Percentiles rank a stretch among this genome's conserved stretches.
Conservation (phyloP, 2,113 vertebrate species). For the Microtus richardsoni region DNA sequence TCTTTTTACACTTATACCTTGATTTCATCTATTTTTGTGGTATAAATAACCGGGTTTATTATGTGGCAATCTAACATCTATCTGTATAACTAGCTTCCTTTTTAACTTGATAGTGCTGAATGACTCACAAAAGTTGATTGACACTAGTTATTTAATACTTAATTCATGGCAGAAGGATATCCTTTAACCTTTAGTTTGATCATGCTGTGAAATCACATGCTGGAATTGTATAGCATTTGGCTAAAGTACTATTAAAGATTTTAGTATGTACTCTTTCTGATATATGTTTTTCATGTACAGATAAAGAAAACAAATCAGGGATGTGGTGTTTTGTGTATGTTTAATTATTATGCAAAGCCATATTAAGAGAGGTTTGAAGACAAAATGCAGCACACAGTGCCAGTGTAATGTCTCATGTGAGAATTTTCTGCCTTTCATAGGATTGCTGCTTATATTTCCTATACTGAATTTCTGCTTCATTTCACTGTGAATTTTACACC, state of each 20-base stretch:
- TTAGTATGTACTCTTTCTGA: background rate
- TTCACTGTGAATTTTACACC: background rate
- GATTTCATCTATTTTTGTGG: background rate
- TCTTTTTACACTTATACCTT: background rate
- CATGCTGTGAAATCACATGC: background rate
- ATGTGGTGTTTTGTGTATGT: background rate
- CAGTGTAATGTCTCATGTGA: background rate
- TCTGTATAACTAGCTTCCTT: background rate
- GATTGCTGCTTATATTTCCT: background rate
- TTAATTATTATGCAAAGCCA: background rate
- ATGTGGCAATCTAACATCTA: background rate
- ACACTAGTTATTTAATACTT: background rate
- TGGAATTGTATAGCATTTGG: background rate
- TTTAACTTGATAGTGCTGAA: background rate
- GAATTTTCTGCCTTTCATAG: background rate
- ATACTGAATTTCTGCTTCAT: background rate
- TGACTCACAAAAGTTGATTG: background rate
- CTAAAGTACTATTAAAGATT: background rate
- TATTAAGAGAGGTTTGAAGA: background rate
- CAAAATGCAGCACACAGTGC: background rate
- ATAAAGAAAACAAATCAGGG: background rate
- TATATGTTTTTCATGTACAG: background rate
- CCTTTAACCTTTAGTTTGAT: constrained; percentile 10
- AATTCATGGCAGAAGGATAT: background rate
- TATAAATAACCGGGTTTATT: background rate